Base-by-base conservation (phyloP, 92 coral and sea anemone species). In the Phenganax subtilis region DNA sequence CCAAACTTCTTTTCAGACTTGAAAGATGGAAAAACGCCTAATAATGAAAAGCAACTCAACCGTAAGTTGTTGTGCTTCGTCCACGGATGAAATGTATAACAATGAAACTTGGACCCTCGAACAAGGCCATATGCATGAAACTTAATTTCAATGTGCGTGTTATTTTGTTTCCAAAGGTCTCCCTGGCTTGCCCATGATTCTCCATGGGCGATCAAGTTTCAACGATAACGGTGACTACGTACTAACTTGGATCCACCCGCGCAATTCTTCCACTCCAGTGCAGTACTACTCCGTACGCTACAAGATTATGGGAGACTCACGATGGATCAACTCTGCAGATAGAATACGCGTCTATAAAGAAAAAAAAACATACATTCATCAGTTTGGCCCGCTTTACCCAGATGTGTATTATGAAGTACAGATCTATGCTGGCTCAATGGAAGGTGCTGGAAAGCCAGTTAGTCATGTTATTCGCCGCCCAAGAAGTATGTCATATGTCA, bases 381-480 rank as follows among this genome's bases (percentile, higher is more conserved):
- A 14, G 53, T 64, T 79, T 12, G 17, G 65, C 10, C 16, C 15
- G 12, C 56, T 79, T n/a, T 16, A 17, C 4, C 65, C 73, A 73
- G 56, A 53, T 28, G 15, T 55, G 8, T 10, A 1, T 0, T 65
- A 79, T 56, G 74, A 63, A 6, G 14, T 79, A 10, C 73, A 79
- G 69, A 27, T 79, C 56, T 79, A 62, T 63, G 74, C 74, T 51
- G 83, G 74, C 0, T 31, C 54, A 17, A 27, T 25, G 10, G 14
- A 60, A 9, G 83, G 83, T 30, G 83, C 65, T 10, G 51, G 83
- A 2, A 12, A 25, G 53, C 72, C 83, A 10, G 83, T 74, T 16
- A 53, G 0, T 0, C 60, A 51, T 0, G 30, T 64, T 53, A 63
- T 79, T 63, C 51, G 4, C 12, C 69, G 68, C n/a, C 81, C 82